A percentile compares a stretch with the other conserved stretches of the same genome.
Conservation (phyloP, 2,888 invertebrate genomes). For the Cryptus armator region DNA sequence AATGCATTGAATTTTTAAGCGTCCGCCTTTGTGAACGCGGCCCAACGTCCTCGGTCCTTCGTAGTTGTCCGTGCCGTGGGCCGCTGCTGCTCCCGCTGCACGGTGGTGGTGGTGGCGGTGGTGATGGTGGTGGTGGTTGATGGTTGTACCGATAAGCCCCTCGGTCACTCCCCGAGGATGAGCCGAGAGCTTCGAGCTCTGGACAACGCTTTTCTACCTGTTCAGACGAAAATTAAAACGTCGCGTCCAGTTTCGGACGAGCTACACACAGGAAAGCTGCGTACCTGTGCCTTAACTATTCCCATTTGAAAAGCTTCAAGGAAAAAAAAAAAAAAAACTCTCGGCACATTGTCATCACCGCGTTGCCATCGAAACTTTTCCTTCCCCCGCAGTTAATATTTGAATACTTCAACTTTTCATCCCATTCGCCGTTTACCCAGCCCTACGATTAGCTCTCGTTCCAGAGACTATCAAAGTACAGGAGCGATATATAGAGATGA, state of each 20-base stretch:
- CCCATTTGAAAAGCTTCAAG: neutral
- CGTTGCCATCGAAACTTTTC: constrained; percentile 3
- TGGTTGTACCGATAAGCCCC: constrained; percentile 64
- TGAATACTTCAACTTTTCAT: constrained; percentile 44
- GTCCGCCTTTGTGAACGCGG: constrained; percentile 75
- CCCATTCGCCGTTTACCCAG: constrained; percentile 31
- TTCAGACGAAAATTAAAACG: constrained; percentile 55
- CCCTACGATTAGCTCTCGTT: constrained; percentile 6
- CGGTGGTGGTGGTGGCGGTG: constrained; percentile 68
- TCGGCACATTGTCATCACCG: constrained; percentile 16
- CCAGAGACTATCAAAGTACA: constrained; percentile 22
- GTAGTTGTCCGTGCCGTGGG: constrained; percentile 52
- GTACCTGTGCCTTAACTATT: neutral
- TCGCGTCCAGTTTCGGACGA: constrained; percentile 29
- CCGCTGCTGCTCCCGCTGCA: constrained; percentile 43
- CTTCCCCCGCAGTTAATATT: constrained; percentile 32
- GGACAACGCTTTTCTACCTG: constrained; percentile 39
- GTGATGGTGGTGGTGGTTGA: constrained; percentile 65
- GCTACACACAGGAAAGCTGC: neutral
- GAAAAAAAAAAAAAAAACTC: constrained; percentile 14
- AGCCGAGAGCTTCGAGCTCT: constrained; percentile 22
- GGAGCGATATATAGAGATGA: constrained; percentile 3
- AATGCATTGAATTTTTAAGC: constrained; percentile 85
- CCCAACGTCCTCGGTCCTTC: constrained; percentile 60
- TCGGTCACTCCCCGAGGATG: constrained; percentile 59